phyloP scores from a whole-genome alignment of 2,888 invertebrate genomes.

The Strigamia transsilvanica region DNA sequence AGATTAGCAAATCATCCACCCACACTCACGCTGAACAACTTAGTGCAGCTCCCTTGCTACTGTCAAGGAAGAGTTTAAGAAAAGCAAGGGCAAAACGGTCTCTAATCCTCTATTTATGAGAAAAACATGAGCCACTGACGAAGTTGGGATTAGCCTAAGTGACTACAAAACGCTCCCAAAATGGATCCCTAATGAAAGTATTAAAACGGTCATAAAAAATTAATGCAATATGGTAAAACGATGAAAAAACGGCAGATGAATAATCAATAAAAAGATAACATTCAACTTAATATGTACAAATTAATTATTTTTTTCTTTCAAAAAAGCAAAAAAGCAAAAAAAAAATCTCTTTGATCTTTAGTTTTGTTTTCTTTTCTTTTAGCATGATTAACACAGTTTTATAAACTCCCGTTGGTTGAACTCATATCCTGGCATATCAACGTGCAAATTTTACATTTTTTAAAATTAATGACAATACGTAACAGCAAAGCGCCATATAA shows the following conservation, averaged over 20 bases:
- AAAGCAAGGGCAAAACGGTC: conserved; percentile 23
- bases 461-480: too few relatives aligned
- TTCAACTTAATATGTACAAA: not conserved
- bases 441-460: too few relatives aligned
- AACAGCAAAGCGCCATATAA: too few relatives aligned
- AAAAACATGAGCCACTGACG: conserved; percentile 46
- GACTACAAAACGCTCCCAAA: conserved; percentile 47
- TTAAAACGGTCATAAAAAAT: conserved; percentile 27
- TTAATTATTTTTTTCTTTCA: not conserved
- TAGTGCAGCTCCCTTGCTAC: conserved; percentile 21
- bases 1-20: conserved; percentile 28
- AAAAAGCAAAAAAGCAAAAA: not conserved
- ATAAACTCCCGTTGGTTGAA: too few relatives aligned
- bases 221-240: conserved; percentile 29
- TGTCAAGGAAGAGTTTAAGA: conserved; percentile 26
- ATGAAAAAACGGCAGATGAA: conserved; percentile 6
- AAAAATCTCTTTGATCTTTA: not conserved
- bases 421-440: too few relatives aligned
- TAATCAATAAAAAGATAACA: not conserved
- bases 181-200: conserved; percentile 40
- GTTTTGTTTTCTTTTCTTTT: too few relatives aligned
- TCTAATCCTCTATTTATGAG: conserved; percentile 46
- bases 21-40: conserved; percentile 22
- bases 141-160: conserved; percentile 42
- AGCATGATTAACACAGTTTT: too few relatives aligned